Base-by-base conservation (phyloP, 1,140 invertebrate genomes). In the Teleopsis dalmanni region DNA sequence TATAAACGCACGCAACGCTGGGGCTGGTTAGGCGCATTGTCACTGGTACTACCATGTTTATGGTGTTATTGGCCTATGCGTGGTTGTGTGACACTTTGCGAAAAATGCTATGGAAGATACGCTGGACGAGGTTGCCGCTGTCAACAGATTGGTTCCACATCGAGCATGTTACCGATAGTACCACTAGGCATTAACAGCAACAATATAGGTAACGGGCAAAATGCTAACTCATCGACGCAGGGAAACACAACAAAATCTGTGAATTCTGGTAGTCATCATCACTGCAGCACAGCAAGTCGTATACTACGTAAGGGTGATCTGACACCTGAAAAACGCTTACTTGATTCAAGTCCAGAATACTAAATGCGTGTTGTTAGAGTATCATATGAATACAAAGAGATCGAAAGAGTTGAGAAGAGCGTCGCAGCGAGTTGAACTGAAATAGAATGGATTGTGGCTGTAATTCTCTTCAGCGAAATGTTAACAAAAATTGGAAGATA, bases 21-120 rank as follows among this genome's bases (percentile, higher is more conserved):
- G 90, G 82, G 84, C 48, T 92, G 89, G 70, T 79, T 95, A 58
- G 82, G 80, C 18, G 80, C 85, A 18, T 76, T 93, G 54, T 79
- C 88, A 27, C 70, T 89, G 54, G 76, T 83, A 54, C 77, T 95
- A 70, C 92, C 92, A 51, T 95, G 91, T 72, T 76, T 95, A 50
- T 84, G 86, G 70, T 86, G 87, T 65, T 95, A 95, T 73, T 94
- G 89, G 88, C 92, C 92, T 46, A 78, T 92, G 65, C 80, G 83
- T 60, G 87, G 84, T 22, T 85, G 82, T 69, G 81, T 91, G 53
- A 79, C 81, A 48, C 73, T 82, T 42, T 84, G 84, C 70, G 90
- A 91, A 68, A 77, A 79, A 54, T 84, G 83, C 59, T 93, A 95
- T 73, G 85, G 86, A 50, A 78, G 82, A 52, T 83, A 84, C 69